These are phyloP conservation scores for Monopterus albus DNA, from an alignment of 2,113 vertebrate genomes.

Conservation along the genomic window DNA sequence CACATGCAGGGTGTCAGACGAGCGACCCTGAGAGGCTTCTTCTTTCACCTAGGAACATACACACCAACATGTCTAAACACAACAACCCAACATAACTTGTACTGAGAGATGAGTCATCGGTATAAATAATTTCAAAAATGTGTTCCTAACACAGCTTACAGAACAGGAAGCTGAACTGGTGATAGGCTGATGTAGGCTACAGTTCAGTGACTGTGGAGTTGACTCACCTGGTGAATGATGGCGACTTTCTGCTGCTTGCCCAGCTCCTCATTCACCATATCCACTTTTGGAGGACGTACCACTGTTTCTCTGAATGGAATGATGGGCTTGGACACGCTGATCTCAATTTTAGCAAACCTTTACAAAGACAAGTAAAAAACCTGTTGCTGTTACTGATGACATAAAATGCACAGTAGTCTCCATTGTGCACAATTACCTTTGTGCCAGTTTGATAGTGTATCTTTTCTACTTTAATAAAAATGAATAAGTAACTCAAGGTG, in stretches of 20 bases:
- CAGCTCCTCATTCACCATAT: constrained; percentile 99
- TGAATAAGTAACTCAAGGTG: too few relatives aligned
- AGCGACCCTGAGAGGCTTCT: constrained; percentile 81
- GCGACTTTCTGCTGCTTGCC: constrained; percentile 95
- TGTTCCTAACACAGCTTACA: too few relatives aligned
- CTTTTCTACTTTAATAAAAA: too few relatives aligned
- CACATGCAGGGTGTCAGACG: constrained; percentile 87
- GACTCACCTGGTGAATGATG: constrained; percentile 88
- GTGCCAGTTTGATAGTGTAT: too few relatives aligned
- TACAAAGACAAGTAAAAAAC: constrained; percentile 8
- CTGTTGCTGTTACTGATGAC: not conserved
- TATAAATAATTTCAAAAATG: too few relatives aligned
- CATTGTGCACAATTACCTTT: not conserved
- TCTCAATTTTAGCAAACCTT: constrained; percentile 95
- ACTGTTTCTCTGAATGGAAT: constrained; percentile 96
- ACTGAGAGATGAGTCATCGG: not conserved
- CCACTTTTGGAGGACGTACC: constrained; percentile 93
- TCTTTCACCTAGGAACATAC: constrained; percentile 81
- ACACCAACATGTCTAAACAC: not conserved
- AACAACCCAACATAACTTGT: too few relatives aligned
- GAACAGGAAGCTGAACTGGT: not conserved
- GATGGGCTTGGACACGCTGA: constrained; percentile 93
- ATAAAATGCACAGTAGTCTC: too few relatives aligned
- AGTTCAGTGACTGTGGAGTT: not conserved
- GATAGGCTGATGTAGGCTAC: not conserved